These are phyloP conservation scores for Deilephila elpenor DNA, from an alignment of 2,888 invertebrate species.

Conservation along the genomic window DNA sequence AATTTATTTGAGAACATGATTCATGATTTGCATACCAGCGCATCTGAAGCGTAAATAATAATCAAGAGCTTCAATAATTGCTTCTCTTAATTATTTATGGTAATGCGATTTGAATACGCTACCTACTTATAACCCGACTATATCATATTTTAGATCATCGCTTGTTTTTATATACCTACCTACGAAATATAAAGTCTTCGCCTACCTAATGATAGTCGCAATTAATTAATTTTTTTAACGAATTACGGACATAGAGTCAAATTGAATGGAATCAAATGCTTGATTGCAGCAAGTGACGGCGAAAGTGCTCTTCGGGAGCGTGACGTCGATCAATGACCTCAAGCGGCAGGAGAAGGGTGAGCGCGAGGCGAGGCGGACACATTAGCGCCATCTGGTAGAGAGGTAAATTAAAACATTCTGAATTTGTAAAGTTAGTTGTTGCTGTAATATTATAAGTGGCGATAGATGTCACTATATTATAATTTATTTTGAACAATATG, in stretches of 20 bases:
- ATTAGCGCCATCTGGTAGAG: slow-evolving; percentile 72
- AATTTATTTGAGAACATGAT: too few species aligned
- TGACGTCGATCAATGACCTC: slow-evolving; percentile 89
- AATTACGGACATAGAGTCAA: slow-evolving; percentile 14
- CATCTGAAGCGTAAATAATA: too few species aligned
- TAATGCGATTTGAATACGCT: too few species aligned
- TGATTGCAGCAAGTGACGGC: slow-evolving; percentile 86
- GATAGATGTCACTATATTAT: slow-evolving; percentile 44
- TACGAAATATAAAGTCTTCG: background rate
- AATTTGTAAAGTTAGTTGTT: slow-evolving; percentile 23
- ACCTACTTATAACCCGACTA: too few species aligned
- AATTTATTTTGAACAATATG: background rate
- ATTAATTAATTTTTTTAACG: background rate
- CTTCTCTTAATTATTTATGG: too few species aligned
- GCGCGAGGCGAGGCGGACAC: slow-evolving; percentile 85
- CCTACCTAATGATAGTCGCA: background rate
- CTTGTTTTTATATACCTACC: too few species aligned
- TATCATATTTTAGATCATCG: too few species aligned
- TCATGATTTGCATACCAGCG: too few species aligned
- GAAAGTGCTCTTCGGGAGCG: slow-evolving; percentile 90
- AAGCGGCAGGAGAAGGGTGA: slow-evolving; percentile 89
- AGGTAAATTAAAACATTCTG: slow-evolving; percentile 44
- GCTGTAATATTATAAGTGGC: slow-evolving; percentile 21
- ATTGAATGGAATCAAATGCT: slow-evolving; percentile 29
- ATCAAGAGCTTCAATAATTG: too few species aligned